Conservation (phyloP, 2,797 vertebrate species). For the Nyctalus aviator region DNA sequence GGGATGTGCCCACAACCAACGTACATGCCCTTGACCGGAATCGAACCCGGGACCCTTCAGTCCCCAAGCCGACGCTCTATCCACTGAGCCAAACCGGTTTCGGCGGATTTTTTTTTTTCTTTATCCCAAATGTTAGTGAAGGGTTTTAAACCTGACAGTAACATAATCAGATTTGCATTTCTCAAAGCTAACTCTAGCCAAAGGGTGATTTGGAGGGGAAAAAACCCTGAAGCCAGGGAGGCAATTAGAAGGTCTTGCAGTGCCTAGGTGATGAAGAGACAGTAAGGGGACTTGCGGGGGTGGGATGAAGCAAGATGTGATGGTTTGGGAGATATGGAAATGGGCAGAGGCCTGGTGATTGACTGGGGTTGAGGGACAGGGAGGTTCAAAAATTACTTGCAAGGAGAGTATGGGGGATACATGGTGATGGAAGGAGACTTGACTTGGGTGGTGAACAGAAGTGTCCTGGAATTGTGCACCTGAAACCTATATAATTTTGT, state of each 20-base stretch:
- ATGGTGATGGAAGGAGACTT: background rate
- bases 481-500: background rate
- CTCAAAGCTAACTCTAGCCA: conserved; percentile 6
- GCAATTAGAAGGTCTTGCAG: background rate
- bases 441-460: background rate
- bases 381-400: background rate
- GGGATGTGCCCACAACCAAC: too few species aligned
- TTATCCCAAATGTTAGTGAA: background rate
- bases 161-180: conserved; percentile 31
- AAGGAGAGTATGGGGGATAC: background rate
- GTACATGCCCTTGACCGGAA: too few species aligned
- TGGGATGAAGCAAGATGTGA: background rate
- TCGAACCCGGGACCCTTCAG: too few species aligned
- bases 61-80: too few species aligned
- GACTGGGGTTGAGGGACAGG: background rate
- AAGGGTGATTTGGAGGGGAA: background rate
- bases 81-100: too few species aligned
- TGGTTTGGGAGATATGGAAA: background rate
- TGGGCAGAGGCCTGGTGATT: background rate
- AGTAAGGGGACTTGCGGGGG: background rate
- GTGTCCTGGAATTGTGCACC: background rate
- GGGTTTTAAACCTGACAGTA: conserved; percentile 15
- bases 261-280: background rate
- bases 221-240: conserved; percentile 18
- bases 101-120: background rate